Evolutionary conservation across 1,140 invertebrate species (phyloP).

Genomic region (Goniozus legneri): DNA sequence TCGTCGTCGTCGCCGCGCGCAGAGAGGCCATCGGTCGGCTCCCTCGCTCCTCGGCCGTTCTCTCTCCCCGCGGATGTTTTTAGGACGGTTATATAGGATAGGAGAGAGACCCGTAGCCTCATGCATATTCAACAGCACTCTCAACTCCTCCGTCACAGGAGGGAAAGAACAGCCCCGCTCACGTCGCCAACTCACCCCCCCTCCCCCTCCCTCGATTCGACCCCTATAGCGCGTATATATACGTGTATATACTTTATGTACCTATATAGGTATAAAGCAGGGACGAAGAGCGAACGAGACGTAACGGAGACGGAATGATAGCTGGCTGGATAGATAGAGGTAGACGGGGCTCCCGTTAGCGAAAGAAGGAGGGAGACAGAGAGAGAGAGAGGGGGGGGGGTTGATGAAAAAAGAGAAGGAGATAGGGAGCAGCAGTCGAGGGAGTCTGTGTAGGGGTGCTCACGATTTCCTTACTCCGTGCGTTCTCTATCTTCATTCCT

Average conservation of each 20-base stretch:
- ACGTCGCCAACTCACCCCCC: slow-evolving; percentile 23
- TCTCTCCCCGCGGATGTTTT: too few relatives aligned
- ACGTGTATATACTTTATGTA: too few relatives aligned
- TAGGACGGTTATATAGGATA: slow-evolving; percentile 52
- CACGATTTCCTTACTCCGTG: slow-evolving; percentile 30
- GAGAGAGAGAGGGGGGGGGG: slow-evolving; percentile 10
- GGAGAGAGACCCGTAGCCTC: too few relatives aligned
- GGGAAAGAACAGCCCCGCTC: slow-evolving; percentile 51
- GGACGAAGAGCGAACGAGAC: slow-evolving; percentile 27
- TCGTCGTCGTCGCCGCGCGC: slow-evolving; percentile 16
- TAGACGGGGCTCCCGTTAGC: slow-evolving; percentile 3
- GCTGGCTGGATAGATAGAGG: slow-evolving; percentile 19
- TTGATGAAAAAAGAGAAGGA: slow-evolving; percentile 7
- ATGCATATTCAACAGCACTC: slow-evolving; percentile 57
- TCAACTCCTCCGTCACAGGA: slow-evolving; percentile 56
- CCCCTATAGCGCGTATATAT: too few relatives aligned
- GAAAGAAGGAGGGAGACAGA: slow-evolving; percentile 11
- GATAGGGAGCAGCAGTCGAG: slow-evolving; percentile 9
- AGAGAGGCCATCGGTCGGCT: slow-evolving; percentile 18
- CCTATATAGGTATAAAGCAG: too few relatives aligned
- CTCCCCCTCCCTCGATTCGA: slow-evolving; percentile 12
- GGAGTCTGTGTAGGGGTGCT: slow-evolving; percentile 24
- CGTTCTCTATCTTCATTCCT: not conserved
- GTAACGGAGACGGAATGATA: slow-evolving; percentile 15
- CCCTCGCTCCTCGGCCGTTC: not conserved